Evolutionary conservation across 2,888 invertebrate species (phyloP), one percentile per base, ranked within the genome.

Genomic region (Cataglyphis cursor): DNA sequence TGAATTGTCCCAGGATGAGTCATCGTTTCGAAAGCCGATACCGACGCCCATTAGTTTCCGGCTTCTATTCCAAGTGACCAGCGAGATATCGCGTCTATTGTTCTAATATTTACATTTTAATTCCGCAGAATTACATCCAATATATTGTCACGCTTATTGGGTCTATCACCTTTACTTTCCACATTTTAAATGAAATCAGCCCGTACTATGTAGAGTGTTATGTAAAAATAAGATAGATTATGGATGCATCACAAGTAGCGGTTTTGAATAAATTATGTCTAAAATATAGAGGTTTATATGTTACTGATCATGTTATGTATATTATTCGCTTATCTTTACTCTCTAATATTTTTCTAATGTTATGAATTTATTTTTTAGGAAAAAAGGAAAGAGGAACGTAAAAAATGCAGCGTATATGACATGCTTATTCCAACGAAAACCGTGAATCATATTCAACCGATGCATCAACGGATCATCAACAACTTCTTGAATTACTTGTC

Each of bases 11-110:
- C 62, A 66, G 76, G n/a, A 15, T 84, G 85, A 88, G 72, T 90
- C 89, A 87, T 68, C 74, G 54, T 80, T 80, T 62, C 62, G 84
- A 85, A 88, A 90, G 81, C 64, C 80, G 81, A 88, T 68, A 74
- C 80, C 62, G 59, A 24, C 57, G 64, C 75, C 80, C 82, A 57
- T 75, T 75, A 44, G 70, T 88, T 90, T 90, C 90, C 89, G 85
- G 82, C 81, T 87, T 84, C 54, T 57, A 44, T 72, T 80, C 44
- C 73, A 78, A 68, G 78, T 84, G 82, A 86, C 84, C 78, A 38
- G 41, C 82, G 61, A 82, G 54, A 48, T 35, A 41, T 89, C 86
- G 73, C 81, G 66, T 72, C 70, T 35, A 70, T 44, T 70, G 59
- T 89, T 81, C 78, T 81, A 48, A 76, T 82, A 66, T 57, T 61